A percentile compares a stretch with the other conserved stretches of the same genome.
Conservation (phyloP, 2,797 vertebrate species). For the Crotalus adamanteus region DNA sequence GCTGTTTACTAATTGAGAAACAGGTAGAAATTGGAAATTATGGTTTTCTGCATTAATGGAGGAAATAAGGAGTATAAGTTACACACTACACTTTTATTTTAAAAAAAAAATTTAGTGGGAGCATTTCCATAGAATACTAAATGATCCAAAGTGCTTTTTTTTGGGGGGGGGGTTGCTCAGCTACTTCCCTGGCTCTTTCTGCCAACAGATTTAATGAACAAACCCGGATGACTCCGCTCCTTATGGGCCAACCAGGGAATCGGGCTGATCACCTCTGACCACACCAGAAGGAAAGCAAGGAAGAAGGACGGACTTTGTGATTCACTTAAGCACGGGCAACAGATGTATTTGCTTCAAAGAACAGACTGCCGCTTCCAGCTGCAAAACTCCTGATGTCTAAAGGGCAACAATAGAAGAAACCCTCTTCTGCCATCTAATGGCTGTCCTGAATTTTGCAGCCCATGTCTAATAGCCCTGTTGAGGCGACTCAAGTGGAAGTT, state of each 20-base stretch:
- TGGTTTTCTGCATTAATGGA: not conserved
- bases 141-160: not conserved
- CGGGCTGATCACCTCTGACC: not conserved
- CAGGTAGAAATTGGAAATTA: not conserved
- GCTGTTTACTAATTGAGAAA: not conserved
- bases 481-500: not conserved
- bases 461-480: not conserved
- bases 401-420: not conserved
- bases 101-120: not conserved
- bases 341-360: not conserved
- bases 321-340: not conserved
- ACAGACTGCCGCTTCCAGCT: not conserved
- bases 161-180: no score
- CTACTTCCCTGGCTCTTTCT: not conserved
- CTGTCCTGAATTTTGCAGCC: not conserved
- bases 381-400: not conserved
- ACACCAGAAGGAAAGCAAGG: not conserved
- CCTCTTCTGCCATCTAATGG: not conserved
- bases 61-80: not conserved
- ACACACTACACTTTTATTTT: not conserved
- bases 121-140: not conserved
- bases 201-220: not conserved
- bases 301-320: not conserved
- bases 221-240: not conserved
- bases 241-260: not conserved